Evolutionary conservation across 2,888 invertebrate genomes (phyloP).

Genomic region (Aporophyla lueneburgensis): DNA sequence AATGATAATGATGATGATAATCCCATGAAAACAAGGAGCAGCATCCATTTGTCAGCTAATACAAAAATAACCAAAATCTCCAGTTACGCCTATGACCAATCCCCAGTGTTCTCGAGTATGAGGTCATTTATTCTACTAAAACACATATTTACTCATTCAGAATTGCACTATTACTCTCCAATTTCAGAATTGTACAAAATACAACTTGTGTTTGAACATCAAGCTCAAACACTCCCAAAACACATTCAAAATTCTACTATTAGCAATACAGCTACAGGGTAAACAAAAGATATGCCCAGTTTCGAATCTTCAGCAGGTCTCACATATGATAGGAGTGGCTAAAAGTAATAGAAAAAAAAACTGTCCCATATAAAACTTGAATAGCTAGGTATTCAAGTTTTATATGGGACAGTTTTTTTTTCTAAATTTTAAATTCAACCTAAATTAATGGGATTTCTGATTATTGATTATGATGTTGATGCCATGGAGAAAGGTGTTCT

Average conservation of each 20-base stretch:
- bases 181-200: not conserved
- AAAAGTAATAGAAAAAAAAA: no score
- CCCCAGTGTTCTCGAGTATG: not conserved
- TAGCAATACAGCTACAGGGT: not conserved
- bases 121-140: not conserved
- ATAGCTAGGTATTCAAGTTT: no score
- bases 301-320: not conserved
- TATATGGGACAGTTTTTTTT: no score
- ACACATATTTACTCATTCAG: not conserved
- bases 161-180: not conserved
- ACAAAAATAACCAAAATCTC: not conserved
- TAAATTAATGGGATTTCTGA: no score
- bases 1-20: not conserved
- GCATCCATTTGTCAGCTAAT: not conserved
- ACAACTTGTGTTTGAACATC: no score
- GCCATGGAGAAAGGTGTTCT: not conserved
- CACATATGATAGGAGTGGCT: no score
- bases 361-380: no score
- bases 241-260: not conserved
- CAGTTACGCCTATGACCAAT: not conserved
- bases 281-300: no score
- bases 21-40: not conserved
- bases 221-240: not conserved
- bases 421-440: no score
- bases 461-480: no score